These are phyloP conservation scores for Eurois occulta DNA, from an alignment of 2,888 invertebrate species.

Conservation along the genomic window DNA sequence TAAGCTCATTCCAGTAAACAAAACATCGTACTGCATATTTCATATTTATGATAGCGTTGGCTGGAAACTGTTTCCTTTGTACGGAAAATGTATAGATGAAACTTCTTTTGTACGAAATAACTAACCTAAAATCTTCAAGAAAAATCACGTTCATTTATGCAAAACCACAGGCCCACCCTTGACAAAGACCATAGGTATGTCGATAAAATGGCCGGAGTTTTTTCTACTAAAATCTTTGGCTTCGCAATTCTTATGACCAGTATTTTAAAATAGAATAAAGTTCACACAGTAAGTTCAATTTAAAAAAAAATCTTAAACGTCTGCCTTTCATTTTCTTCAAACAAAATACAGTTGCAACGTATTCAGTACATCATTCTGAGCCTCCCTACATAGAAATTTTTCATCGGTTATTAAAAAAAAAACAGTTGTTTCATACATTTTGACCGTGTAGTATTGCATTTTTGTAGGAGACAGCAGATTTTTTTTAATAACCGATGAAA, in stretches of 20 bases:
- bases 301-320: background rate
- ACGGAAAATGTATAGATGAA: background rate
- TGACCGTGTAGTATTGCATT: no score
- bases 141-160: background rate
- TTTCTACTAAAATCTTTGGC: no score
- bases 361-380: no score
- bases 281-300: background rate
- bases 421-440: no score
- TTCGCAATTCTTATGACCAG: background rate
- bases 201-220: background rate
- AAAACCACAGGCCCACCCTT: background rate
- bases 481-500: no score
- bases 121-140: background rate
- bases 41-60: slow-evolving; percentile 12
- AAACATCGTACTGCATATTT: slow-evolving; percentile 24
- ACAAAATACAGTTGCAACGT: no score
- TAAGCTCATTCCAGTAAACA: slow-evolving; percentile 11
- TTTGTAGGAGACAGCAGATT: no score
- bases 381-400: no score
- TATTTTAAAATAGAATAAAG: background rate
- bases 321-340: no score
- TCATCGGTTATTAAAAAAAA: no score
- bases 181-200: background rate
- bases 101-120: background rate
- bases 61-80: background rate